These are phyloP conservation scores for Drosophila meridiana DNA, from an alignment of 2,888 invertebrate genomes.

Conservation along the genomic window DNA sequence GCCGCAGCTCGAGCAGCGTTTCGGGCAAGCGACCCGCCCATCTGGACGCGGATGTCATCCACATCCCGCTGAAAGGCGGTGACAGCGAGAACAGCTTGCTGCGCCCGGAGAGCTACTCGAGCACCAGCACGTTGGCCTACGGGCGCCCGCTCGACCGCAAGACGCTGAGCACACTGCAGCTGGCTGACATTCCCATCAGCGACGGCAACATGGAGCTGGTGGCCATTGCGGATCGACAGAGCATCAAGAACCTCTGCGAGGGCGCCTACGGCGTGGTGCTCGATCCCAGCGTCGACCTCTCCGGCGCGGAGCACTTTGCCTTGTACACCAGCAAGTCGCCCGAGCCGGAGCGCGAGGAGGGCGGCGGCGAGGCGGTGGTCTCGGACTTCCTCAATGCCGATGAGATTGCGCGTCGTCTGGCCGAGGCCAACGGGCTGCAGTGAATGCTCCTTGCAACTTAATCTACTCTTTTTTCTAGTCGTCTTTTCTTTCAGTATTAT, in stretches of 20 bases:
- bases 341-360: constrained; percentile 89
- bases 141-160: constrained; percentile 84
- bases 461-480: constrained; percentile 63
- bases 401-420: constrained; percentile 84
- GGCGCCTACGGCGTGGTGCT: constrained; percentile 84
- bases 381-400: constrained; percentile 87
- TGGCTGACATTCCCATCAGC: constrained; percentile 85
- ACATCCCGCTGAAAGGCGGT: constrained; percentile 88
- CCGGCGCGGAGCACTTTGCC: constrained; percentile 95
- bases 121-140: constrained; percentile 83
- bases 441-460: constrained; percentile 57
- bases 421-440: constrained; percentile 81
- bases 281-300: constrained; percentile 88
- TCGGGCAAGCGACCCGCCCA: constrained; percentile 87
- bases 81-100: constrained; percentile 86
- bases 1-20: constrained; percentile 87
- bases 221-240: constrained; percentile 86
- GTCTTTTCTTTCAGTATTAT: constrained; percentile 75
- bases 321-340: constrained; percentile 94
- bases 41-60: constrained; percentile 88
- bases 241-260: constrained; percentile 84
- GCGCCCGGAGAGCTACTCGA: constrained; percentile 85
- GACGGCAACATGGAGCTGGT: constrained; percentile 87
- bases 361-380: constrained; percentile 91
- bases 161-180: constrained; percentile 85